Evolutionary conservation across 2,113 vertebrate genomes (phyloP).

Genomic region (Corythaixoides concolor): DNA sequence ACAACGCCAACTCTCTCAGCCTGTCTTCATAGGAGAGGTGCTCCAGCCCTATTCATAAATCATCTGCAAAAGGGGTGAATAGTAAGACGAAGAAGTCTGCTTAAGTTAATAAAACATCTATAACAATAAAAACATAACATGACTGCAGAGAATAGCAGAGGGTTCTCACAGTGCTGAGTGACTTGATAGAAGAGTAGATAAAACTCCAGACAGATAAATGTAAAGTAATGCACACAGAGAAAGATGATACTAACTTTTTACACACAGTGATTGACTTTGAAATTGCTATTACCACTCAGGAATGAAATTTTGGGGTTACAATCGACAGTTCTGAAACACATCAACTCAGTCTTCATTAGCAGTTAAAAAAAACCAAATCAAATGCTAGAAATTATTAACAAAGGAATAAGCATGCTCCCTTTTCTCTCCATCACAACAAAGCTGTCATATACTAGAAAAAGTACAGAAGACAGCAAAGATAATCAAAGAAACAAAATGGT

Average conservation of each 20-base stretch:
- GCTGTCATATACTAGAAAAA: not conserved
- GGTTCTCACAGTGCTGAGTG: not conserved
- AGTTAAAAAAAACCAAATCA: not conserved
- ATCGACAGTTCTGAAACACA: not conserved
- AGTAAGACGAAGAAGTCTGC: not conserved
- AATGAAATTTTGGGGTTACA: not conserved
- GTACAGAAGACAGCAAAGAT: not conserved
- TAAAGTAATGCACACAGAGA: not conserved
- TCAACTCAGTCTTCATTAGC: not conserved
- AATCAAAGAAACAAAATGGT: not conserved
- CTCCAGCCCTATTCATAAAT: not conserved
- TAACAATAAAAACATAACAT: not conserved
- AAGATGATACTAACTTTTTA: not conserved
- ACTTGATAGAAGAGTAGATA: not conserved
- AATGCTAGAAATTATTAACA: not conserved
- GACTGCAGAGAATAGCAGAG: not conserved
- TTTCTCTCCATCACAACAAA: not conserved
- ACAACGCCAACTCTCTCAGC: no score
- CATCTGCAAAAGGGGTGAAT: not conserved
- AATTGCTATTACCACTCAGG: not conserved
- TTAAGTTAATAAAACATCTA: not conserved
- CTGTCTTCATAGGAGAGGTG: no score
- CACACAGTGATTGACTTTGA: not conserved
- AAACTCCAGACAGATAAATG: not conserved
- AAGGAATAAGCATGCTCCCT: not conserved